phyloP scores from a whole-genome alignment of 2,113 vertebrate species.

The Festucalex cinctus region DNA sequence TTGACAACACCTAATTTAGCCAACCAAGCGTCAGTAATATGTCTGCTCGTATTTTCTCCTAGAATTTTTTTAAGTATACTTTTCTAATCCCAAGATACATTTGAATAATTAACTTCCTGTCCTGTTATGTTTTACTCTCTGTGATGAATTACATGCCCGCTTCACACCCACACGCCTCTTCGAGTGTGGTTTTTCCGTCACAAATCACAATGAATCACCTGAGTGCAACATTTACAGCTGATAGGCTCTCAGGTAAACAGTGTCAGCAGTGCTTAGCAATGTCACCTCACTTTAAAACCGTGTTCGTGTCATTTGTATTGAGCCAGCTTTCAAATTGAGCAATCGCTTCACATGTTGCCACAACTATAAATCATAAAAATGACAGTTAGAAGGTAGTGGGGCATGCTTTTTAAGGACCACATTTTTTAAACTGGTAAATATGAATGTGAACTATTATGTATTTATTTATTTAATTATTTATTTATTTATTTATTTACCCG shows the following conservation, averaged over 20 bases:
- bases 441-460: no score
- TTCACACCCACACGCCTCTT: slow-evolving; percentile 14
- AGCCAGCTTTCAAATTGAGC: background rate
- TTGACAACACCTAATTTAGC: slow-evolving; percentile 38
- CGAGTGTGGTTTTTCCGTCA: slow-evolving; percentile 5
- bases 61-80: slow-evolving; percentile 22
- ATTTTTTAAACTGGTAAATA: background rate
- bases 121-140: slow-evolving; percentile 25
- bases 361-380: no score
- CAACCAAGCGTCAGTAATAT: slow-evolving; percentile 36
- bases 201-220: slow-evolving; percentile 22
- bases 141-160: slow-evolving; percentile 2
- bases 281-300: background rate
- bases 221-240: background rate
- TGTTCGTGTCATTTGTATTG: background rate
- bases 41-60: slow-evolving; percentile 26
- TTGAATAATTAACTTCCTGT: slow-evolving; percentile 30
- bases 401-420: background rate
- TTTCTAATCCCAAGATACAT: slow-evolving; percentile 16
- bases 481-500: no score
- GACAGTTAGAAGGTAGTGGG: background rate
- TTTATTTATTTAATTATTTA: no score
- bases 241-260: background rate
- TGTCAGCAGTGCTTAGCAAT: background rate
- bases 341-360: background rate